Base-by-base conservation (phyloP, 2,888 invertebrate species). In the Chloromyia formosa region DNA sequence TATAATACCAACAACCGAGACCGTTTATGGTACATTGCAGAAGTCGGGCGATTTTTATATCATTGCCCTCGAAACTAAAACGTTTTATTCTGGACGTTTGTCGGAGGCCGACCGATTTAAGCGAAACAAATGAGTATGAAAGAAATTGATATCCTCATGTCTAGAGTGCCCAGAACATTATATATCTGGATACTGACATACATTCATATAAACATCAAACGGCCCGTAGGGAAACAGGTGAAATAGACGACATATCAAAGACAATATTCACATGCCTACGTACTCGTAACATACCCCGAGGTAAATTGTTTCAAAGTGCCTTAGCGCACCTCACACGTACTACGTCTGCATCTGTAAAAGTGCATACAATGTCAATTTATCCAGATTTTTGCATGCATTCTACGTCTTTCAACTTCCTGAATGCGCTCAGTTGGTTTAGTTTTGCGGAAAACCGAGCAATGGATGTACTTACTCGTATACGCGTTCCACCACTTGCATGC, bases 231-330 rank as follows among this genome's bases (percentile, higher is more conserved):
- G 27, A 27, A 62, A 40, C 62, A 62, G 62, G 62, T 62, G 62
- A 62, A 40, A 14, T 16, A 35, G 40, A 22, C 16, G 62, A 23
- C 35, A 40, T n/a, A 40, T 27, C 40, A 62, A 18, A 12, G 10
- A 23, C n/a, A n/a, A n/a, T n/a, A n/a, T n/a, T n/a, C n/a, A n/a
- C n/a, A n/a, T n/a, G n/a, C n/a, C n/a, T n/a, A n/a, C n/a, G n/a
- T n/a, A n/a, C n/a, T n/a, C n/a, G n/a, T n/a, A n/a, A n/a, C n/a
- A n/a, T n/a, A n/a, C n/a, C n/a, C 23, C 20, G 27, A 40, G 62
- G 45, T 23, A 64, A 54, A 64, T 53, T 74, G 74, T 66, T 74
- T 27, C 53, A 49, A 64, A 62, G 53, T 56, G 56, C 74, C 74
- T 58, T 40, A 68, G 61, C 61, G 16, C 58, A 66, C 60, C 64